Base-by-base conservation (phyloP, 2,113 vertebrate species). In the Sarotherodon lohbergeri region DNA sequence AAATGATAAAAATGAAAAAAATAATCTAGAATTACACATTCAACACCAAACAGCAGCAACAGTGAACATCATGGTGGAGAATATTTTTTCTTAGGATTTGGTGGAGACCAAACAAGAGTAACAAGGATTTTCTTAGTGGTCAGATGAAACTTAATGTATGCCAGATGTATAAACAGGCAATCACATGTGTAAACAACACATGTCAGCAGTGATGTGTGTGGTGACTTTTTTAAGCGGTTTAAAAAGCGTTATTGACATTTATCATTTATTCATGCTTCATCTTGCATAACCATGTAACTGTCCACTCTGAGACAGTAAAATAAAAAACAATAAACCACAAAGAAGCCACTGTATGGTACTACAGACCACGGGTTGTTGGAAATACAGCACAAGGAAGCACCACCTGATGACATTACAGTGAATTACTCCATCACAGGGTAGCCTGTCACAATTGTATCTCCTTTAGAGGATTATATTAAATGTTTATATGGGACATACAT, bases 331-430 rank as follows among this genome's bases (percentile, higher is more conserved):
- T 68, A 14, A 41, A 41, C 11, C 7, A 71, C 63, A 41, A 71
- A 41, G 63, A 41, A 0, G 4, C 36, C 3, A 41, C 19, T 41
- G 36, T 41, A 71, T 41, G 63, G 1, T 5, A 0, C 32, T 66
- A 32, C 32, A 71, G 36, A 71, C 63, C 12, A 43, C 36, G 14
- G n/a, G 66, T 24, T 24, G n/a, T 71, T 43, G 66, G 2, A 71
- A 43, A 71, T 22, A 43, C 36, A 71, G 36, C 36, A 43, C 0
- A 41, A 41, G 11, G 19, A 68, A 8, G 63, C 36, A 5, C 11
- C 11, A 68, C 63, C 19, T 41, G 63, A 57, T 57, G 55, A n/a
- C 34, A 22, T 36, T 41, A 41, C 36, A 0, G 4, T 9, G 63
- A 68, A 68, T 19, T 22, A 5, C 63, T 68, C 36, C 11, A 39